Evolutionary conservation across 2,797 vertebrate species (phyloP), one percentile per base, ranked within the genome.

Genomic region (Syndactyla subalaris): DNA sequence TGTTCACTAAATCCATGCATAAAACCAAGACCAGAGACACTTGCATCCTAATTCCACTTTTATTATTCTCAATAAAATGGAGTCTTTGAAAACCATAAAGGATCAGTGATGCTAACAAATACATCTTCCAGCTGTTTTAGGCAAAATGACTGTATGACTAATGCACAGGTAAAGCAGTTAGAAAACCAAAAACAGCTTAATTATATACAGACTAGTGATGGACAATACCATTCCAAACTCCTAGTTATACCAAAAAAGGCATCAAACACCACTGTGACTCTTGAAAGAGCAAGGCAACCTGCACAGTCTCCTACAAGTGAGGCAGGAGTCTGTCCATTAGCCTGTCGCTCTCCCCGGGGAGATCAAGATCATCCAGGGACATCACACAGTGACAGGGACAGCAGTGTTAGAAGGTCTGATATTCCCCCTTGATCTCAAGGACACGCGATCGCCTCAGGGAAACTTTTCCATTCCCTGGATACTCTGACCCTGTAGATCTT

Each of bases 21-120:
- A 93, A 93, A 93, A 85, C 66, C 12, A 2, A 93, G 83, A 85
- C 80, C 38, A 79, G 10, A 91, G 71, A 84, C 58, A 62, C n/a
- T 96, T 66, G 49, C 32, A 46, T 75, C 54, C 79, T 96, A 96
- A 97, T 95, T 89, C 95, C 93, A 88, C 70, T 97, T 96, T 97
- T 96, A 96, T 97, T 97, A 95, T 94, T 93, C 79, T 96, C 92
- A 93, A 89, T 92, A 97, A 96, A 96, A 91, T 52, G 14, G 26
- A 93, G 78, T 88, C 58, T 92, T 92, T 55, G 79, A 81, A 92
- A 95, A 78, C 26, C 32, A 43, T 38, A 72, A 78, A 66, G 92
- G 93, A 94, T 96, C 89, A 93, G 68, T 41, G 75, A 91, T 89
- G 45, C 30, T 91, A 93, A 80, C 49, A 95, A 94, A 89, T 45